Conservation (phyloP, 2,113 vertebrate genomes). For the Noturus placidus region DNA sequence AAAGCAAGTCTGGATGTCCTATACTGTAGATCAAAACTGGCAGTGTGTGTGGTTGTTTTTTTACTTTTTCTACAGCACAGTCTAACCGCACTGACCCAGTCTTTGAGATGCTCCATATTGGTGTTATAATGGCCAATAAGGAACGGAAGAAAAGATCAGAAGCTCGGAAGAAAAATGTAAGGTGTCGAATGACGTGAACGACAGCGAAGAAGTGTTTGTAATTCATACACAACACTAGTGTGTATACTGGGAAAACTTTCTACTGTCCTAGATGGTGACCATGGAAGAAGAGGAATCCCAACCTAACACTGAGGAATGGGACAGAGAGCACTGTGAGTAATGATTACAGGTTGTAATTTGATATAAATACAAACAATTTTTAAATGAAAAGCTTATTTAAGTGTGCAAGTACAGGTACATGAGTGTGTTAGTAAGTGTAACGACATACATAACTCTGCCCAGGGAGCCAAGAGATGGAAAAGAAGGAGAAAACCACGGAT, state of each 20-base stretch:
- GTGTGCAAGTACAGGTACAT: background rate
- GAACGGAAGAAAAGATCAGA: conserved; percentile 91
- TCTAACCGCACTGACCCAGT: conserved; percentile 86
- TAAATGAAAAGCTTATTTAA: background rate
- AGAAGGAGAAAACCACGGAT: conserved; percentile 83
- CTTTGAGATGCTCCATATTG: conserved; percentile 87
- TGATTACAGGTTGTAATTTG: background rate
- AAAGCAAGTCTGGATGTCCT: background rate
- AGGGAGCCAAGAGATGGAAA: conserved; percentile 77
- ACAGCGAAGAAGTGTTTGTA: background rate
- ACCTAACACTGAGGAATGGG: conserved; percentile 78
- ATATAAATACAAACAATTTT: background rate
- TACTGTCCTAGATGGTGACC: conserved; percentile 71
- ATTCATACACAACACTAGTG: background rate
- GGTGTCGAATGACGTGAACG: conserved; percentile 54
- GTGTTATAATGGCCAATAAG: conserved; percentile 94
- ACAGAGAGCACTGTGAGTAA: conserved; percentile 63
- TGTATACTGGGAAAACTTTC: background rate
- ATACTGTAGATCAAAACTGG: background rate
- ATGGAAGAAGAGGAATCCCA: conserved; percentile 87
- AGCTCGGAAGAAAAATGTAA: conserved; percentile 86
- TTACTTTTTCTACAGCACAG: conserved; percentile 59
- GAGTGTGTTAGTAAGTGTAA: background rate
- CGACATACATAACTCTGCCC: conserved; percentile 1
- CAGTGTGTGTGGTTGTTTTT: background rate